Evolutionary conservation across 1,140 invertebrate genomes (phyloP), one percentile per base, ranked within the genome.

Genomic region (Diprion similis): DNA sequence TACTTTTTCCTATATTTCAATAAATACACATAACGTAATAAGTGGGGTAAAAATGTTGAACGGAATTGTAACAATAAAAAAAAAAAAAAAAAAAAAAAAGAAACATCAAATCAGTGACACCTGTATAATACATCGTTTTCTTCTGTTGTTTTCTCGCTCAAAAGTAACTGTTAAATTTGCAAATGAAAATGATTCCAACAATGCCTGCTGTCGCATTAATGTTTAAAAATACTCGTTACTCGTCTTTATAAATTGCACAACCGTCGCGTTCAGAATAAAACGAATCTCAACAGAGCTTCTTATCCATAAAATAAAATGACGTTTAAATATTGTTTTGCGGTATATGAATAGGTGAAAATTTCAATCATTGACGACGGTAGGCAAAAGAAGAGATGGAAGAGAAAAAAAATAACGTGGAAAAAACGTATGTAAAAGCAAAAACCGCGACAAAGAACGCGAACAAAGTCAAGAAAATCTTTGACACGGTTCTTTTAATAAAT

Each of bases 1-100:
- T 37, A 37, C 24, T 59, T 59, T 11, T 59, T 59, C 51, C 51
- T 59, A 59, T 59, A 59, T 59, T 59, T 59, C 51, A 59, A 59
- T 59, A 59, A 59, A 59, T 59, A 59, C 51, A 37, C 6, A 59
- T 59, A 59, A 59, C 51, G n/a, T 17, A 37, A 59, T 59, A 59
- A 59, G 51, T 17, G 4, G 51, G 51, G 51, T 59, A 59, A 59
- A 59, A 59, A 17, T 59, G n/a, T 17, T 59, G 51, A 59, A 59
- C 51, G 51, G n/a, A 59, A 59, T 59, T 17, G 7, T 17, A 59
- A 10, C 10, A 51, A 59, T 59, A 59, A 59, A 59, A 59, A 15
- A 59, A 37, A 37, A 37, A 37, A 37, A 1, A 37, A 37, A 37
- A 37, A 37, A 37, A 37, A 37, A 37, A 37, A n/a, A n/a, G n/a